phyloP scores from a whole-genome alignment of 1,140 invertebrate genomes.

The Bombus breviceps region DNA sequence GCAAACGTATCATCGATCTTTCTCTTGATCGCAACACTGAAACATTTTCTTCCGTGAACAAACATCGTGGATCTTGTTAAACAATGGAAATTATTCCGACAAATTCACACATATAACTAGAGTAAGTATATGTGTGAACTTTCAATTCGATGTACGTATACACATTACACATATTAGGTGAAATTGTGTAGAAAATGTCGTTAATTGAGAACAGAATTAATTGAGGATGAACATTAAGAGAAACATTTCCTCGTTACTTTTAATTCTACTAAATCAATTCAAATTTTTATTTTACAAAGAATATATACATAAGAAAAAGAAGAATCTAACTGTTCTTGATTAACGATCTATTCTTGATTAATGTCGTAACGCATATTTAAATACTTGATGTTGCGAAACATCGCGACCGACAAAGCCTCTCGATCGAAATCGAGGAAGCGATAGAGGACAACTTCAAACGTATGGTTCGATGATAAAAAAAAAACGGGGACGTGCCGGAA shows the following conservation, averaged over 20 bases:
- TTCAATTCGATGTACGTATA: constrained; percentile 9
- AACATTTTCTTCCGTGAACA: constrained; percentile 19
- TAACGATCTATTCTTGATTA: constrained; percentile 26
- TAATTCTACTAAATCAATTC: background rate
- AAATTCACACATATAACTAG: background rate
- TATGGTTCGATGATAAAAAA: constrained; percentile 18
- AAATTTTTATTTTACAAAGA: background rate
- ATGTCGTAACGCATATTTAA: background rate
- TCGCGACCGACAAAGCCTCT: background rate
- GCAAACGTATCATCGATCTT: background rate
- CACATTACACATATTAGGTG: background rate
- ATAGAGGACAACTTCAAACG: constrained; percentile 16
- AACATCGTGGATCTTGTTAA: constrained; percentile 28
- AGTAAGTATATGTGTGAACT: background rate
- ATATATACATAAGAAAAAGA: background rate
- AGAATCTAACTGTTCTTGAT: background rate
- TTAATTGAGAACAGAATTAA: constrained; percentile 21
- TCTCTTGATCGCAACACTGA: background rate
- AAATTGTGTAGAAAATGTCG: background rate
- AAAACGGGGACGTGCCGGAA: background rate
- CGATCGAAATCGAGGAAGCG: constrained; percentile 31
- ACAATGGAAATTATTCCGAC: constrained; percentile 32
- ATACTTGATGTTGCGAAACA: background rate
- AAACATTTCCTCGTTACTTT: background rate
- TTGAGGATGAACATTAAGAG: background rate